Conservation (phyloP, 1,140 invertebrate species). For the Dendroctonus ponderosae region DNA sequence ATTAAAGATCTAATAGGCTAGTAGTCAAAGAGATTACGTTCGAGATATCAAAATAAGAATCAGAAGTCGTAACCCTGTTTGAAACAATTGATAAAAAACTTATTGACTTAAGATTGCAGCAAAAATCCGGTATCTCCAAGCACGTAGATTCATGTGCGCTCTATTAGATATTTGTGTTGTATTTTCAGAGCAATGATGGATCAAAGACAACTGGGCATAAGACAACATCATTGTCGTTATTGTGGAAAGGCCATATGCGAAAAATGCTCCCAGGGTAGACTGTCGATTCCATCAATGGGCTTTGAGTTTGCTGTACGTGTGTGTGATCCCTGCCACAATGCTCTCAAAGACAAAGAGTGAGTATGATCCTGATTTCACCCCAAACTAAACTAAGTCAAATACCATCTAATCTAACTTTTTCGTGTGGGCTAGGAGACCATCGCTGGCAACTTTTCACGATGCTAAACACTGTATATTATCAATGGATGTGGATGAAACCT, state of each 20-base stretch:
- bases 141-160: background rate
- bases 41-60: too few species aligned
- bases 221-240: constrained; percentile 86
- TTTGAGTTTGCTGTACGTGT: constrained; percentile 97
- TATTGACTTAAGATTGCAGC: too few species aligned
- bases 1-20: too few species aligned
- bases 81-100: too few species aligned
- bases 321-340: constrained; percentile 86
- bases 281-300: constrained; percentile 92
- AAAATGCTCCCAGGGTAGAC: constrained; percentile 82
- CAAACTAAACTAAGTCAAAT: background rate
- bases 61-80: too few species aligned
- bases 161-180: background rate
- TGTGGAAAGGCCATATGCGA: constrained; percentile 95
- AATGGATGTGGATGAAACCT: constrained; percentile 86
- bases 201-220: constrained; percentile 83
- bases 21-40: too few species aligned
- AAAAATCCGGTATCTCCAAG: too few species aligned
- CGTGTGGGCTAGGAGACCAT: constrained; percentile 67
- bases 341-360: constrained; percentile 83
- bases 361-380: constrained; percentile 44
- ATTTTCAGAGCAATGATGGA: constrained; percentile 92
- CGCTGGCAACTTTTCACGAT: constrained; percentile 93
- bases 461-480: constrained; percentile 86
- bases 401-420: background rate